phyloP scores from a whole-genome alignment of 1,140 invertebrate species.

The Eulimnadia texana region DNA sequence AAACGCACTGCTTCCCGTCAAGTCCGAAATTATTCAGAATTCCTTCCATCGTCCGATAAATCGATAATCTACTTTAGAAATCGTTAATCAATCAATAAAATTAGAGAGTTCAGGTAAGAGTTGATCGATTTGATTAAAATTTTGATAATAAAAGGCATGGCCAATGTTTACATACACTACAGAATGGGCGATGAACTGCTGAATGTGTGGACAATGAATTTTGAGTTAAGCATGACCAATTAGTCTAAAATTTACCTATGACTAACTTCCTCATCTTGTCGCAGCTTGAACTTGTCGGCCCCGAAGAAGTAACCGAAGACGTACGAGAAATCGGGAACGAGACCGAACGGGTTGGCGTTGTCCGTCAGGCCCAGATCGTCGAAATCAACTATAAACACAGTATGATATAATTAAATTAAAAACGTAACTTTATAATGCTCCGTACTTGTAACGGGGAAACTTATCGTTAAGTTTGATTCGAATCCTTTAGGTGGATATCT shows the following conservation, averaged over 20 bases:
- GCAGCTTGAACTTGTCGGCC: slow-evolving; percentile 44
- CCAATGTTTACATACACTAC: too few species aligned
- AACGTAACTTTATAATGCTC: too few species aligned
- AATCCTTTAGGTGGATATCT: slow-evolving; percentile 68
- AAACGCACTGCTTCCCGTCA: slow-evolving; percentile 61
- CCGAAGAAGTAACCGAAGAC: slow-evolving; percentile 47
- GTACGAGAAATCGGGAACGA: slow-evolving; percentile 44
- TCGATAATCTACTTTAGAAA: slow-evolving; percentile 37
- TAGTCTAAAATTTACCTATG: slow-evolving; percentile 49
- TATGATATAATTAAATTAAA: not conserved
- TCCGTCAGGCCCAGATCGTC: slow-evolving; percentile 66
- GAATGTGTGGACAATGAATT: too few species aligned
- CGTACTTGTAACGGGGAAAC: slow-evolving; percentile 74
- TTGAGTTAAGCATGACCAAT: too few species aligned
- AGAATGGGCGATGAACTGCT: too few species aligned
- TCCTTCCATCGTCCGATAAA: slow-evolving; percentile 59
- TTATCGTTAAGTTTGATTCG: slow-evolving; percentile 66
- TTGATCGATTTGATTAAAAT: not conserved
- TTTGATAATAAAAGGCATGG: too few species aligned
- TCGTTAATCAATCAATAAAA: too few species aligned
- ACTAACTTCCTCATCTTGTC: slow-evolving; percentile 53
- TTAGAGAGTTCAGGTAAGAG: not conserved
- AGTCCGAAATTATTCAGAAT: slow-evolving; percentile 56
- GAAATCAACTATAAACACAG: slow-evolving; percentile 54
- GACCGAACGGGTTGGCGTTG: slow-evolving; percentile 67